Conservation (phyloP, 2,113 vertebrate genomes). For the Lichenostomus cassidix region DNA sequence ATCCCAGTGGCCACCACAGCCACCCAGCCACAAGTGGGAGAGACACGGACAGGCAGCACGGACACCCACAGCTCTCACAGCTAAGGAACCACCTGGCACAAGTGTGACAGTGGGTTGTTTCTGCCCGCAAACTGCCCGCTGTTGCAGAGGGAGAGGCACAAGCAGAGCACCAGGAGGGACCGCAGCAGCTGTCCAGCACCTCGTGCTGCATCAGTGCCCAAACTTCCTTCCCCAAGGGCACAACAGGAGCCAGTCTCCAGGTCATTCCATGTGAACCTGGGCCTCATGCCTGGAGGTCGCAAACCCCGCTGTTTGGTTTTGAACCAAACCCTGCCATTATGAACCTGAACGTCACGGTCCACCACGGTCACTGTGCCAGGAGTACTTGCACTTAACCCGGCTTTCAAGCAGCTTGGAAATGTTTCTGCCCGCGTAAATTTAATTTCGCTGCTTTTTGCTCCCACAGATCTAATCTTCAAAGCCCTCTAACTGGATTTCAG, state of each 20-base stretch:
- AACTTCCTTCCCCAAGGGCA: not conserved
- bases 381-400: not conserved
- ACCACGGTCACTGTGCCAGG: not conserved
- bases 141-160: not conserved
- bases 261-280: accelerated
- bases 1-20: accelerated
- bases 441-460: not conserved
- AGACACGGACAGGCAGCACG: accelerated
- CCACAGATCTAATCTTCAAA: conserved; percentile 10
- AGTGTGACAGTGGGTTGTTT: accelerated
- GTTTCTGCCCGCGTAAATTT: not conserved
- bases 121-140: not conserved
- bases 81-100: accelerated
- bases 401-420: not conserved
- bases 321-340: not conserved
- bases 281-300: not conserved
- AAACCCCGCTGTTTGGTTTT: not conserved
- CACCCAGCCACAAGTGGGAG: not conserved
- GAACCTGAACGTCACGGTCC: not conserved
- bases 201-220: not conserved
- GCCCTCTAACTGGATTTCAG: not conserved
- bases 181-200: accelerated
- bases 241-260: not conserved
- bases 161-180: not conserved
- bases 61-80: accelerated